Percentiles rank a stretch among this genome's conserved stretches.
phyloP scores from a whole-genome alignment of 1,140 invertebrate genomes.

The Drosophila setifemur region DNA sequence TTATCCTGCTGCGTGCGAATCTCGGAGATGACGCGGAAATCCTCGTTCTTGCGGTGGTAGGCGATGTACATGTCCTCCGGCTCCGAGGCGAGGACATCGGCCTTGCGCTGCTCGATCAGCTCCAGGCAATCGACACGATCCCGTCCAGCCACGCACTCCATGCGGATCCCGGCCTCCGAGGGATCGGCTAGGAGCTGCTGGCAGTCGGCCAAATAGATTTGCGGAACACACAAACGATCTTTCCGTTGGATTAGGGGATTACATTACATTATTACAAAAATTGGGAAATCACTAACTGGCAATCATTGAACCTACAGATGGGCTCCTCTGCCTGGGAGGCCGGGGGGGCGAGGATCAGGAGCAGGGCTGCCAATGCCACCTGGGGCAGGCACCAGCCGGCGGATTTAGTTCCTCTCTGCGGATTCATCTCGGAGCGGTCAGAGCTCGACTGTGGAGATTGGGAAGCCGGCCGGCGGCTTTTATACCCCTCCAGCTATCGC shows the following conservation, averaged over 20 bases:
- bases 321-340: conserved; percentile 46
- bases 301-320: conserved; percentile 54
- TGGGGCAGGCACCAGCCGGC: conserved; percentile 25
- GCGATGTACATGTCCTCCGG: conserved; percentile 91
- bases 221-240: conserved; percentile 89
- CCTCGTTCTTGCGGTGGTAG: conserved; percentile 86
- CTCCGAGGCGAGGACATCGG: conserved; percentile 91
- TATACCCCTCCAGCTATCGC: conserved; percentile 34
- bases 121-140: conserved; percentile 90
- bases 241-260: neutral
- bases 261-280: no score
- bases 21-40: conserved; percentile 87
- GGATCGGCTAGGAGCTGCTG: conserved; percentile 86
- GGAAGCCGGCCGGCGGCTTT: conserved; percentile 54
- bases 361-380: conserved; percentile 9
- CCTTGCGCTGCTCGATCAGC: conserved; percentile 88
- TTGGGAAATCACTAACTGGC: conserved; percentile 42
- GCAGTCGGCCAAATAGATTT: conserved; percentile 85
- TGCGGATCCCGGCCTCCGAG: conserved; percentile 85
- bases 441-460: conserved; percentile 60
- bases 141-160: conserved; percentile 87
- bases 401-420: neutral
- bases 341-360: neutral
- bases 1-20: conserved; percentile 85
- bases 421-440: conserved; percentile 31